Percentiles rank a stretch among this genome's conserved stretches.
These are phyloP conservation scores for Argyrosomus regius DNA, from an alignment of 2,797 vertebrate genomes.

Conservation along the genomic window DNA sequence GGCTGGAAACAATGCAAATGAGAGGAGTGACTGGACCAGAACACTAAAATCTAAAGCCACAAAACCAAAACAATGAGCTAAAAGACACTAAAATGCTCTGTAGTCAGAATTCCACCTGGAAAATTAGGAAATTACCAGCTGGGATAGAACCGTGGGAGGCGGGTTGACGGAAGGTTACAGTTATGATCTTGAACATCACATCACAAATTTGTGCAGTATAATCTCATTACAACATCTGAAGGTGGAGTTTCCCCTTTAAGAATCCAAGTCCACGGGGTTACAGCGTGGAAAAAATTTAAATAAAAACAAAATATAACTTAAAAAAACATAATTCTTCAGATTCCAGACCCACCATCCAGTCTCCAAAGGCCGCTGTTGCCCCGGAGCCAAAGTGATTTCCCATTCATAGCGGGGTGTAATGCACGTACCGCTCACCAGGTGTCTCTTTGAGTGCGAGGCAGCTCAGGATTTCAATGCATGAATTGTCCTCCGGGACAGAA, in stretches of 20 bases:
- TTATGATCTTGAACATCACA: not conserved
- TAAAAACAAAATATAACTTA: constrained; percentile 10
- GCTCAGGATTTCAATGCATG: constrained; percentile 64
- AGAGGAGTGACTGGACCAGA: no score
- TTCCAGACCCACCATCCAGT: constrained; percentile 32
- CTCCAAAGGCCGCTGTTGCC: constrained; percentile 41
- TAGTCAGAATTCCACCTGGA: not conserved
- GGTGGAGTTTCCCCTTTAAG: constrained; percentile 3
- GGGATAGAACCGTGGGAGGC: not conserved
- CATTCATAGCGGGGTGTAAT: constrained; percentile 67
- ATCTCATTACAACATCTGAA: not conserved
- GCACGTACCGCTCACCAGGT: constrained; percentile 77
- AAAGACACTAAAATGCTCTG: no score
- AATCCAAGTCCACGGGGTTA: not conserved
- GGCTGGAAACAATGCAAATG: no score
- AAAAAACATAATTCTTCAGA: constrained; percentile 29
- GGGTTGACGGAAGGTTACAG: not conserved
- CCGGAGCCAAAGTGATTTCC: constrained; percentile 42
- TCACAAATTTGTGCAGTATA: not conserved
- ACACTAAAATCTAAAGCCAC: no score
- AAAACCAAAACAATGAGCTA: no score
- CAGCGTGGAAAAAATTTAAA: not conserved
- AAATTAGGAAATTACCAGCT: not conserved
- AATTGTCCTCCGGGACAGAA: constrained; percentile 67
- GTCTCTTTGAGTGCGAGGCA: constrained; percentile 71